Evolutionary conservation across 2,888 invertebrate genomes (phyloP), one percentile per base, ranked within the genome.

Genomic region (Cheilosia impressa): DNA sequence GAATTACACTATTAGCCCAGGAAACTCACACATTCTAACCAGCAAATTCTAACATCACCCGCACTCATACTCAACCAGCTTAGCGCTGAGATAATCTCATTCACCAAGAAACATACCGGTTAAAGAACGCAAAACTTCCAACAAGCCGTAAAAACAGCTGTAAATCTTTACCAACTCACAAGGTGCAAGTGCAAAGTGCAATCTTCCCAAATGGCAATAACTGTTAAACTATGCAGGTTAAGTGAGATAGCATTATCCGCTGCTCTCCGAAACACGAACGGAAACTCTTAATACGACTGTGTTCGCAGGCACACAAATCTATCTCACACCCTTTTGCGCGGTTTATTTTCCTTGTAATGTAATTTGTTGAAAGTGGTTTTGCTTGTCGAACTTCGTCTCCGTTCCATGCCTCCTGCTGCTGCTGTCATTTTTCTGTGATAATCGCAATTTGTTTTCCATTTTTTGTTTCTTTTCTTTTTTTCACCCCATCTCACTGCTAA

Each of bases 341-440:
- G 22, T 15, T 17, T 52, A 15, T 73, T 71, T 71, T 50, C 41
- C 84, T 60, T 73, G 78, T 87, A 80, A 77, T 60, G 69, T 84
- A 84, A 77, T 80, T 87, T 77, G 73, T 84, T 43, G 77, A 69
- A 80, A 87, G 87, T 87, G 80, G 87, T 84, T 87, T 87, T 87
- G 69, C 83, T 84, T 87, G 87, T 87, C 76, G 77, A 80, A 85
- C 75, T 75, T 58, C 6, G 45, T 57, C 65, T 66, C 38, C 24
- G 27, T 53, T 34, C 38, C 60, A 4, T 57, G 53, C 47, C 60
- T 52, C 13, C 3, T 34, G 24, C 27, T 7, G 9, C 7, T 4
- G 57, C 15, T 76, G 22, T 55, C 57, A 71, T 52, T 72, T 79
- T 72, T 72, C 57, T 72, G 22, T 47, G 66, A 58, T 72, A 65